Conservation (phyloP, 1,140 invertebrate species). For the Colletes gigas region DNA sequence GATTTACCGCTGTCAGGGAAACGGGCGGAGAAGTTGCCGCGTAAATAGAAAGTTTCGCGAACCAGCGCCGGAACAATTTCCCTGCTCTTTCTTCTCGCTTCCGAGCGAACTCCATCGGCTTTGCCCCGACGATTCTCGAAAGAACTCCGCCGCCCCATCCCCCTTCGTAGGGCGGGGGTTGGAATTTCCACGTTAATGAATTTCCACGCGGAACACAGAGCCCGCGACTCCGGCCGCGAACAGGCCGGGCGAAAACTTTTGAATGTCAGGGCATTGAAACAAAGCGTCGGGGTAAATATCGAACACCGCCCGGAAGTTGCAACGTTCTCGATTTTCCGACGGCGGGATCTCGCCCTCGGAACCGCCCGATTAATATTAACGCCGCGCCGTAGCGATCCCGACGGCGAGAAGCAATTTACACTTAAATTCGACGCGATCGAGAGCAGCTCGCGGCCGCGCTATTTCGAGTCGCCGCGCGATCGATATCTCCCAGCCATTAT, state of each 20-base stretch:
- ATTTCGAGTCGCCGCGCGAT: too few relatives aligned
- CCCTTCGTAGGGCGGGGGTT: background rate
- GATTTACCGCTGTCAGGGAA: background rate
- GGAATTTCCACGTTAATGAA: background rate
- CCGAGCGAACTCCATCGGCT: background rate
- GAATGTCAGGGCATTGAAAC: slow-evolving; percentile 8
- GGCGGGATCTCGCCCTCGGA: background rate
- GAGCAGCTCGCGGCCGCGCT: background rate
- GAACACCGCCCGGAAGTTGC: background rate
- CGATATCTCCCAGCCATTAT: too few relatives aligned
- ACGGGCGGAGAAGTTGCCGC: background rate
- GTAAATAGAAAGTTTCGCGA: background rate
- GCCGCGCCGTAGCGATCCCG: background rate
- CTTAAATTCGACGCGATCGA: background rate
- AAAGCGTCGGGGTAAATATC: slow-evolving; percentile 6
- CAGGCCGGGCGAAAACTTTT: background rate
- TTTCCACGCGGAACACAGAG: background rate
- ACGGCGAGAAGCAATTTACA: background rate
- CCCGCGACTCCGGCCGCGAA: background rate
- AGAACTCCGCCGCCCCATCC: background rate
- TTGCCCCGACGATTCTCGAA: background rate
- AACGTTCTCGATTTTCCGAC: background rate
- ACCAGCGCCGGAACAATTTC: background rate
- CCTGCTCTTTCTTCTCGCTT: background rate
- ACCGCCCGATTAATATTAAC: slow-evolving; percentile 11